Evolutionary conservation across 2,113 vertebrate genomes (phyloP), one percentile per base, ranked within the genome.

Genomic region (Lophochroa leadbeateri): DNA sequence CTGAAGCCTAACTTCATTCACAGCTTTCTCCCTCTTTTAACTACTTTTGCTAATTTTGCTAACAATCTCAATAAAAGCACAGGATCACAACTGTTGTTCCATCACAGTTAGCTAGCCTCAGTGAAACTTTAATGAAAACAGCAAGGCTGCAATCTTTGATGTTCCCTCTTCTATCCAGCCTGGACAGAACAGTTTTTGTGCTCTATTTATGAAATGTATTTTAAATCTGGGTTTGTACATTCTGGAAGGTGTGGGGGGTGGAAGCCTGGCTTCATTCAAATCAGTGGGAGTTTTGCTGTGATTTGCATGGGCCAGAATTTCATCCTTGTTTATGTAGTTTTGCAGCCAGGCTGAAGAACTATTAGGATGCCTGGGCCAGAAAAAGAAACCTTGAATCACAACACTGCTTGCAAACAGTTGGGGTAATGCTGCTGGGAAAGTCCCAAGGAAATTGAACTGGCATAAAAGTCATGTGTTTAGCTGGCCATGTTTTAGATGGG

Each of bases 401-500:
- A 64, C 72, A 64, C 79, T 84, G 57, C 67, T 94, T 95, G 82
- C 13, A 6, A 90, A 93, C 71, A 60, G 76, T 94, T 93, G 82
- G 94, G 82, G 47, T 92, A 88, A 94, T 87, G 90, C 86, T 81
- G 88, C 64, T 97, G 82, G 90, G 92, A 83, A 96, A 93, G 87
- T 95, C 96, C 93, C 90, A 81, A 90, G 90, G 92, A 95, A 92
- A 92, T 24, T 50, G 92, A 93, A 64, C 82, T 88, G 82, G 90
- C 78, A 88, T 47, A 43, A 69, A 83, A 96, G 29, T 81, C 33
- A 7, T 47, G 41, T 82, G 68, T 90, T 95, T 90, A 86, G 69
- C 90, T 93, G 84, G 71, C 85, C 0, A 5, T 74, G 49, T 71
- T 95, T 88, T 93, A 39, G 75, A 57, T 61, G 70, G 11, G 11